Evolutionary conservation across 2,113 vertebrate species (phyloP), one percentile per base, ranked within the genome.

Genomic region (Chionomys nivalis): DNA sequence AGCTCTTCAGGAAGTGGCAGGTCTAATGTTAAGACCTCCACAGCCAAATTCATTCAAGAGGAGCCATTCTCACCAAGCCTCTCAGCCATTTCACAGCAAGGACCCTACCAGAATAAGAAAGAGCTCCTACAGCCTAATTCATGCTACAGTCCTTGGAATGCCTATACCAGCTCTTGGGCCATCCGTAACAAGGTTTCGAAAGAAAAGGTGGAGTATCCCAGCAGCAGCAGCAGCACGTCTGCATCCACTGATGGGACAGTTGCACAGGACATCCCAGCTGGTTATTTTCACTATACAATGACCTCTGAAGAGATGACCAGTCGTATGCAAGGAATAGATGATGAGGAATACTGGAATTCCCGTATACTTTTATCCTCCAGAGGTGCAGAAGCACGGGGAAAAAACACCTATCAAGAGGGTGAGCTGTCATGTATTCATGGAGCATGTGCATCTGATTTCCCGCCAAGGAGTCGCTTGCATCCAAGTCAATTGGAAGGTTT

Each of bases 401-500:
- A 5, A 86, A 58, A 83, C 1, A 70, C 23, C 2, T 58, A 42
- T 39, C 72, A 52, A 70, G 83, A 83, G 42, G 78, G 36, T 5
- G 52, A 2, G 3, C 52, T 68, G 42, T 65, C 31, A 63, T 12
- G 1, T 39, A 8, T 28, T 66, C 55, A 12, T 44, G 47, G 1
- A 91, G 26, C 14, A 36, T 0, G 4, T 4, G n/a, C 8, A 2
- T 63, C 28, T 52, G 6, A 0, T 47, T 76, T 16, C 26, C 49
- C 12, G 23, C 21, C 65, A 58, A 72, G 13, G 2, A 65, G 2
- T 26, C 23, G 11, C 12, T 1, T 23, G 61, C 7, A 77, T 4
- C 44, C 39, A 55, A 36, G 26, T 58, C 42, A 44, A 42, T 26
- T 86, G 9, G 28, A 87, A 1, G 98, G 99, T 24, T 99, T 99